phyloP scores from a whole-genome alignment of 2,888 invertebrate species.

The Ectropis crepuscularia region DNA sequence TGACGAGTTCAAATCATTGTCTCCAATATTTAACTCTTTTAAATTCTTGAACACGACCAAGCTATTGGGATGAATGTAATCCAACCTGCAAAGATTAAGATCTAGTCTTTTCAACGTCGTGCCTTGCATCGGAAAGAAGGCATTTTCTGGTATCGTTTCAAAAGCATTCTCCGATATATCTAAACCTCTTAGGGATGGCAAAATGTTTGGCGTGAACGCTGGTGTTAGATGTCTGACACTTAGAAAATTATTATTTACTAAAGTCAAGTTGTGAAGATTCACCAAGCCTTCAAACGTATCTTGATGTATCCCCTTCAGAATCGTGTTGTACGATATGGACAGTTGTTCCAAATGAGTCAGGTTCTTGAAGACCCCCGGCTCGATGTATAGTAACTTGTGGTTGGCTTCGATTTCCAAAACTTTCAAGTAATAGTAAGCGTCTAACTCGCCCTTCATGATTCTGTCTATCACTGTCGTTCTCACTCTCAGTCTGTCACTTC shows the following conservation, averaged over 20 bases:
- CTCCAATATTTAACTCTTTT: slow-evolving; percentile 75
- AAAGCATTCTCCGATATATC: slow-evolving; percentile 84
- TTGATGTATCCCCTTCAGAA: slow-evolving; percentile 69
- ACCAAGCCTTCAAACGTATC: slow-evolving; percentile 79
- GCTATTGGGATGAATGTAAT: slow-evolving; percentile 78
- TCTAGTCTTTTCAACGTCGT: slow-evolving; percentile 73
- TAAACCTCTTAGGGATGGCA: slow-evolving; percentile 76
- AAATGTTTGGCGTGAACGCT: slow-evolving; percentile 66
- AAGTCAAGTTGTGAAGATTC: slow-evolving; percentile 75
- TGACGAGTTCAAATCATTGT: slow-evolving; percentile 79
- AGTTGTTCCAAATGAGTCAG: slow-evolving; percentile 76
- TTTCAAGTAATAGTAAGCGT: slow-evolving; percentile 64
- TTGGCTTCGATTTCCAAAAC: slow-evolving; percentile 83
- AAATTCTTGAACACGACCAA: slow-evolving; percentile 77
- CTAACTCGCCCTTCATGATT: slow-evolving; percentile 73
- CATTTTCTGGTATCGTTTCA: slow-evolving; percentile 65
- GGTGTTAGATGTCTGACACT: slow-evolving; percentile 71
- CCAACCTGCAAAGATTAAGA: slow-evolving; percentile 81
- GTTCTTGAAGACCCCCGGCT: slow-evolving; percentile 78
- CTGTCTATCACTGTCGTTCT: slow-evolving; percentile 77
- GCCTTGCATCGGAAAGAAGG: slow-evolving; percentile 77
- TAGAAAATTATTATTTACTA: slow-evolving; percentile 84
- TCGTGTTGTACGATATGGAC: slow-evolving; percentile 83
- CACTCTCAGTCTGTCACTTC: slow-evolving; percentile 71
- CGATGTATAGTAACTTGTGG: slow-evolving; percentile 74